Percentiles rank a stretch among this genome's conserved stretches.
These are phyloP conservation scores for Ophraella communa DNA, from an alignment of 2,888 invertebrate species.

Conservation along the genomic window DNA sequence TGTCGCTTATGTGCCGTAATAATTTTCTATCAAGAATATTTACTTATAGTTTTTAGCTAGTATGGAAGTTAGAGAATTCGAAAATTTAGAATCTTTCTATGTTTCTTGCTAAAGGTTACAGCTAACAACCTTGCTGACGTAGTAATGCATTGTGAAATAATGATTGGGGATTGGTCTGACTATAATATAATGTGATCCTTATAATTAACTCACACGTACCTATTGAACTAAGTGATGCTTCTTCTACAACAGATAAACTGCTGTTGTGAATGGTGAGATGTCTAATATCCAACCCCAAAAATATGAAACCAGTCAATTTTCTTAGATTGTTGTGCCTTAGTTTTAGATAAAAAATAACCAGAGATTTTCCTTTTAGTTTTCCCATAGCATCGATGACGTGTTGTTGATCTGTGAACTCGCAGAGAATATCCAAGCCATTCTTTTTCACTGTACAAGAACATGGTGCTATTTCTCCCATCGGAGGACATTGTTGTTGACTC, in stretches of 20 bases:
- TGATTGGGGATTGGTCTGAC: too few species aligned
- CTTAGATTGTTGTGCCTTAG: slow-evolving; percentile 85
- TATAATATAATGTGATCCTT: too few species aligned
- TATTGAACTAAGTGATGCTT: slow-evolving; percentile 85
- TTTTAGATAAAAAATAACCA: slow-evolving; percentile 87
- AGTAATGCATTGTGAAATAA: too few species aligned
- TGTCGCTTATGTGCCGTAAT: too few species aligned
- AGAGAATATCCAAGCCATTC: slow-evolving; percentile 86
- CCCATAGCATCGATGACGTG: slow-evolving; percentile 84
- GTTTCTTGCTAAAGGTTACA: too few species aligned
- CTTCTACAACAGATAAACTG: slow-evolving; percentile 85
- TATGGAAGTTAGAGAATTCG: too few species aligned
- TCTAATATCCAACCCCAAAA: slow-evolving; percentile 85
- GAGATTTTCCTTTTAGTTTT: slow-evolving; percentile 78
- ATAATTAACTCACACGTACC: slow-evolving; percentile 65
- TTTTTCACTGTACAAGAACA: slow-evolving; percentile 87
- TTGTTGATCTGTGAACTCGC: slow-evolving; percentile 83
- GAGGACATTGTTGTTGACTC: slow-evolving; percentile 74
- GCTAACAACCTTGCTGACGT: too few species aligned
- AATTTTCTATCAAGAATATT: too few species aligned
- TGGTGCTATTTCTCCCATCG: slow-evolving; percentile 75
- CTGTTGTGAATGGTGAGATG: slow-evolving; percentile 90
- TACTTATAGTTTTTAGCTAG: too few species aligned
- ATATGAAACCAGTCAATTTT: slow-evolving; percentile 84
- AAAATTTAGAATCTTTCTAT: too few species aligned